Conservation (phyloP, 2,113 vertebrate species). For the Poecile atricapillus region DNA sequence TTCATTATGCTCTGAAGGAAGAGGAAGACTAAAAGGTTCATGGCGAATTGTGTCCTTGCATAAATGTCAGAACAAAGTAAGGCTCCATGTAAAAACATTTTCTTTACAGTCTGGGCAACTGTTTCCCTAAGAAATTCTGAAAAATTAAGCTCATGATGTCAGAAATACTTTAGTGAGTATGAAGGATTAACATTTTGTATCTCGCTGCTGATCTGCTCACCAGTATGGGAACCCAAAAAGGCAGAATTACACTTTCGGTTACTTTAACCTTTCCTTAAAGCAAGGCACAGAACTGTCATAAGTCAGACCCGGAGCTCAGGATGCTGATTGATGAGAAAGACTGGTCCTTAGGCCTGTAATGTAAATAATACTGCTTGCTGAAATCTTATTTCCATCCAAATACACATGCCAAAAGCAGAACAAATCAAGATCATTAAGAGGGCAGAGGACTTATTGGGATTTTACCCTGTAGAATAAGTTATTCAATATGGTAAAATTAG, state of each 20-base stretch:
- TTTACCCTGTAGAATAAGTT: neutral
- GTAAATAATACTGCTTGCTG: neutral
- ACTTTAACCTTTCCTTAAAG: neutral
- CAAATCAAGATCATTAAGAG: neutral
- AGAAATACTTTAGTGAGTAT: neutral
- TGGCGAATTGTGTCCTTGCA: conserved; percentile 28
- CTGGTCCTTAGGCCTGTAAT: neutral
- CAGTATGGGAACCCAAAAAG: neutral
- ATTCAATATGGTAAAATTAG: neutral
- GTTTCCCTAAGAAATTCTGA: neutral
- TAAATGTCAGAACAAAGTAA: conserved; percentile 51
- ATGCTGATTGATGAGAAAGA: neutral
- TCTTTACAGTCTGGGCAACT: conserved; percentile 29
- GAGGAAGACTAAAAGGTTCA: conserved; percentile 43
- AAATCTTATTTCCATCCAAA: neutral
- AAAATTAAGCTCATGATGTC: conserved; percentile 11
- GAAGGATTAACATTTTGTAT: neutral
- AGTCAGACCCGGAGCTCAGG: neutral
- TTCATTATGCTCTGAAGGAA: conserved; percentile 52
- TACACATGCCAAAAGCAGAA: neutral
- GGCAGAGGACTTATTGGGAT: neutral
- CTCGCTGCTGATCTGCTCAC: neutral
- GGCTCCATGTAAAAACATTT: conserved; percentile 53
- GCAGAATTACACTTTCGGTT: neutral
- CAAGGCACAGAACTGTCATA: neutral